A percentile compares a stretch with the other conserved stretches of the same genome.
phyloP scores from a whole-genome alignment of 2,797 vertebrate genomes.

The Aphelocoma californica region DNA sequence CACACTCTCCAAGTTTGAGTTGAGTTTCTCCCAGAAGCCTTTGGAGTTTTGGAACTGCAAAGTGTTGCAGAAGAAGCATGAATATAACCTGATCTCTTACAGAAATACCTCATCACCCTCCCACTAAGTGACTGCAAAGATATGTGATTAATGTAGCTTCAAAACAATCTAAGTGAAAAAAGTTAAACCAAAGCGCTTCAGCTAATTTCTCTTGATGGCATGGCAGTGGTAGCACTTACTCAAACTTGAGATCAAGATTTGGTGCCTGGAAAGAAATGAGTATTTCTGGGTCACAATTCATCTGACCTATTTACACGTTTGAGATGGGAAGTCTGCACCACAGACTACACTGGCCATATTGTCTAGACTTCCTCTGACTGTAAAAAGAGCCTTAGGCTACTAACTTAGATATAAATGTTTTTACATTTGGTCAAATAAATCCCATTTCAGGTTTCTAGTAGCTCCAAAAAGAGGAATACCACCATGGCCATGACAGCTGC shows the following conservation, averaged over 20 bases:
- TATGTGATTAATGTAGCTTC: neutral
- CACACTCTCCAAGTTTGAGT: constrained; percentile 83
- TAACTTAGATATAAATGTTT: neutral
- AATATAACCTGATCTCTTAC: neutral
- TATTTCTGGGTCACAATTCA: neutral
- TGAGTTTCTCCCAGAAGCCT: constrained; percentile 91
- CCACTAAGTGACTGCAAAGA: neutral
- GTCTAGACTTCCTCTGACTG: neutral
- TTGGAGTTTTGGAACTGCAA: constrained; percentile 79
- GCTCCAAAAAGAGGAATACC: neutral
- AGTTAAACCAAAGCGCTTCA: neutral
- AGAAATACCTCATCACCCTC: neutral
- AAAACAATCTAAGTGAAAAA: neutral
- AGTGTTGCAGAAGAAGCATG: neutral
- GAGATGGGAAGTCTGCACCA: neutral
- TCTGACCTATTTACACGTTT: neutral
- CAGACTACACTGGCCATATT: neutral
- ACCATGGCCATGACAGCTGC: neutral
- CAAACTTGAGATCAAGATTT: neutral
- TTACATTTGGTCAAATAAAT: constrained; percentile 1
- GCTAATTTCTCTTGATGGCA: neutral
- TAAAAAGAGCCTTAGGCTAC: neutral
- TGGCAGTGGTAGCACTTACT: neutral
- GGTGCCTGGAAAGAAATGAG: neutral
- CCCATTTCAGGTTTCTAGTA: neutral